phyloP scores from a whole-genome alignment of 2,797 vertebrate species.

The Propithecus deckenii region DNA sequence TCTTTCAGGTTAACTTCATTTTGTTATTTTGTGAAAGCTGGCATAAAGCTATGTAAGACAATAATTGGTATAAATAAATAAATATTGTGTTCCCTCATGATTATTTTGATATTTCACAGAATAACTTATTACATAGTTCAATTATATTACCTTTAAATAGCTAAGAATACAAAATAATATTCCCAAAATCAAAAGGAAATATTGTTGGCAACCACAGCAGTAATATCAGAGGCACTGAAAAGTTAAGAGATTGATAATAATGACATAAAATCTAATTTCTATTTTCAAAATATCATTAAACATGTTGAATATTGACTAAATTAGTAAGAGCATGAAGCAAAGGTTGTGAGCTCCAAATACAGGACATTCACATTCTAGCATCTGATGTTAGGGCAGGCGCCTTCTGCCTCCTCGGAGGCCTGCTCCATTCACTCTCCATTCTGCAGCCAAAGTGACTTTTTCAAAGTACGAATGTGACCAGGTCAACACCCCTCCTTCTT shows the following conservation, averaged over 20 bases:
- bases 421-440: background rate
- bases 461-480: background rate
- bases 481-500: too few relatives aligned
- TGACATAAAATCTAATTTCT: background rate
- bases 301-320: background rate
- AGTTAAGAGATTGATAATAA: background rate
- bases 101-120: background rate
- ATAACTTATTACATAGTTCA: background rate
- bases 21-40: background rate
- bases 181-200: background rate
- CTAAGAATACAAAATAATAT: background rate
- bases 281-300: background rate
- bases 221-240: background rate
- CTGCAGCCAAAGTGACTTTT: background rate
- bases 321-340: background rate
- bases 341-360: background rate
- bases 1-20: background rate
- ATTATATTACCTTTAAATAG: background rate
- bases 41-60: background rate
- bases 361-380: background rate
- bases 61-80: background rate
- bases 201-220: background rate
- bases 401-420: background rate
- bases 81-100: background rate
- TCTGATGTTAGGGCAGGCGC: rapidly evolving